Base-by-base conservation (phyloP, 2,113 vertebrate genomes). In the Euleptes europaea region DNA sequence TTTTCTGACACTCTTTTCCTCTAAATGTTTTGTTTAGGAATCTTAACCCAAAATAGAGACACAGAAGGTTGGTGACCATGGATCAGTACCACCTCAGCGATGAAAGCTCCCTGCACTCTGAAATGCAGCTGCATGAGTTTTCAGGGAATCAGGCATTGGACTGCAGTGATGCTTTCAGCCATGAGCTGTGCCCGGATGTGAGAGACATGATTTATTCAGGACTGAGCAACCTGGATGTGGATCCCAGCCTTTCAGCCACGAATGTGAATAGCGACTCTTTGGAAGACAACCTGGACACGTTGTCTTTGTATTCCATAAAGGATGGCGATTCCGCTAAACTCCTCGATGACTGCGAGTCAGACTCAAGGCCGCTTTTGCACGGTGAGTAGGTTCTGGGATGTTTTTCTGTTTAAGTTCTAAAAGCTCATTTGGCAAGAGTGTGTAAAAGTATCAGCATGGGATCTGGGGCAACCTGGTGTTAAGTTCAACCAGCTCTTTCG, bases 31-130 rank as follows among this genome's bases (percentile, higher is more conserved):
- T 88, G 79, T 87, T 86, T 82, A 94, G 93, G 88, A 85, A 51
- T 33, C 69, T 47, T 15, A 23, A 23, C 21, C 81, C 23, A 11
- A 28, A n/a, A 3, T 66, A n/a, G 3, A 70, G 23, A 49, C 54
- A 14, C n/a, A 42, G 42, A 86, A 73, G 33, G 82, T 38, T 8
- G 47, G 63, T 63, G 74, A 38, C 82, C 77, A 95, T 95, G 95
- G 95, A 95, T 28, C 93, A 78, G 60, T 93, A 92, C 70, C 83
- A n/a, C 84, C 82, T 93, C 1, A 70, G 73, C 26, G 90, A 94
- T 0, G 88, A 94, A 74, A 82, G 71, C 1, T 4, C 80, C 2
- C 81, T 94, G 67, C 91, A 87, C 0, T 85, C 94, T 3, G 91
- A 95, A 78, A 85, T 87, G 83, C 90, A 90, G 35, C 92, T 94